phyloP scores from a whole-genome alignment of 2,888 invertebrate species.

The Meteorus cinctellus region DNA sequence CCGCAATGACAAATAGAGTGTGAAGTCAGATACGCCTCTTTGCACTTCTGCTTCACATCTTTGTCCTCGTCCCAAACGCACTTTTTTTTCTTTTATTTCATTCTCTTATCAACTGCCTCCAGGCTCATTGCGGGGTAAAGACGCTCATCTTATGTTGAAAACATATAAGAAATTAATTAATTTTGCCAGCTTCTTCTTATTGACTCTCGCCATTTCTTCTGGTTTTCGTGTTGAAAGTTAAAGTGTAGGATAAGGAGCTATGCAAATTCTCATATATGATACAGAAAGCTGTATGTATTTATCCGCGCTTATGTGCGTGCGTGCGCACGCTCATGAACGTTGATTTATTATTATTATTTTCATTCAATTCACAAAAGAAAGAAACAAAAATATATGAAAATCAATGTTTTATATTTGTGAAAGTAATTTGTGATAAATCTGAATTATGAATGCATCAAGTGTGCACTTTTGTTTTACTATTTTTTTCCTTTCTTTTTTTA shows the following conservation, averaged over 20 bases:
- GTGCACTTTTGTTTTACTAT: too few species aligned
- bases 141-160: background rate
- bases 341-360: too few species aligned
- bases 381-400: too few species aligned
- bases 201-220: background rate
- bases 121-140: background rate
- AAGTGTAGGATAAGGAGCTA: background rate
- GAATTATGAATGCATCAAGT: too few species aligned
- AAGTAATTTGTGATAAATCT: too few species aligned
- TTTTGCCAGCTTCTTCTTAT: conserved; percentile 5
- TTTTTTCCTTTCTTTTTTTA: too few species aligned
- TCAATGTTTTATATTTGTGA: too few species aligned
- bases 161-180: conserved; percentile 19
- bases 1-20: conserved; percentile 56
- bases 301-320: too few species aligned
- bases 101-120: conserved; percentile 2
- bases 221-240: background rate
- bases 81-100: background rate
- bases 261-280: background rate
- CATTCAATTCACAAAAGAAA: too few species aligned
- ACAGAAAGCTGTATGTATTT: conserved; percentile 11
- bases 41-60: conserved; percentile 41
- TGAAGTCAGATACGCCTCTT: conserved; percentile 50
- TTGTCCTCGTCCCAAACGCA: conserved; percentile 9
- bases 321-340: too few species aligned